Conservation (phyloP, 2,888 invertebrate genomes). For the Automeris io region DNA sequence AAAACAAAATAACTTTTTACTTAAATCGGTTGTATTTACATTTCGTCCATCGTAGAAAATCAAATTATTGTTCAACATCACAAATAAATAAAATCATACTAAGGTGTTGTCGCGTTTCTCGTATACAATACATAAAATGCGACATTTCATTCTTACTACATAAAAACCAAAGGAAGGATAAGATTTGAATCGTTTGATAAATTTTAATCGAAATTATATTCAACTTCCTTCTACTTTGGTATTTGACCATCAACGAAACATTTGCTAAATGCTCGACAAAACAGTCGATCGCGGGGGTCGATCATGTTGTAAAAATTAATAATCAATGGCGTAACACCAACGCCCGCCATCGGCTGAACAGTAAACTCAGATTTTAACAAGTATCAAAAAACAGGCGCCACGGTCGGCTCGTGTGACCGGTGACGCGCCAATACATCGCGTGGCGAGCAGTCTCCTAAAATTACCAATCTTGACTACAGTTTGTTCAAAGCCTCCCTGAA, state of each 20-base stretch:
- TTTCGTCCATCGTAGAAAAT: constrained; percentile 76
- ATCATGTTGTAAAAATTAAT: constrained; percentile 6
- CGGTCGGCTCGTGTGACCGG: constrained; percentile 33
- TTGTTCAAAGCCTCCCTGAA: too few relatives aligned
- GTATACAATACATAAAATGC: constrained; percentile 68
- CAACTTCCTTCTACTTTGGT: constrained; percentile 57
- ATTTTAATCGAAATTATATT: constrained; percentile 58
- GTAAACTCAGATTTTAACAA: constrained; percentile 48
- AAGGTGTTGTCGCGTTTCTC: constrained; percentile 66
- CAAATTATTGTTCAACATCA: constrained; percentile 74
- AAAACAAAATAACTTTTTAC: constrained; percentile 76
- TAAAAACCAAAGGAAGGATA: constrained; percentile 68
- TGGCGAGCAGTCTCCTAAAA: too few relatives aligned
- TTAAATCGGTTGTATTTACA: constrained; percentile 78
- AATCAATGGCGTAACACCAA: constrained; percentile 27
- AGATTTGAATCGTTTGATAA: constrained; percentile 54
- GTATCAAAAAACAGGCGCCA: constrained; percentile 46
- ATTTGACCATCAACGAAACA: constrained; percentile 48
- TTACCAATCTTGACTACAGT: too few relatives aligned
- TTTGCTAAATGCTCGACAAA: constrained; percentile 52
- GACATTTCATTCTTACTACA: constrained; percentile 66
- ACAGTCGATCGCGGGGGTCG: constrained; percentile 32
- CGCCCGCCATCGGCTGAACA: constrained; percentile 43
- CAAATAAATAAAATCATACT: constrained; percentile 77
- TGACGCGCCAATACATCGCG: constrained; percentile 40